Base-by-base conservation (phyloP, 2,113 vertebrate genomes). In the Corythoichthys intestinalis region DNA sequence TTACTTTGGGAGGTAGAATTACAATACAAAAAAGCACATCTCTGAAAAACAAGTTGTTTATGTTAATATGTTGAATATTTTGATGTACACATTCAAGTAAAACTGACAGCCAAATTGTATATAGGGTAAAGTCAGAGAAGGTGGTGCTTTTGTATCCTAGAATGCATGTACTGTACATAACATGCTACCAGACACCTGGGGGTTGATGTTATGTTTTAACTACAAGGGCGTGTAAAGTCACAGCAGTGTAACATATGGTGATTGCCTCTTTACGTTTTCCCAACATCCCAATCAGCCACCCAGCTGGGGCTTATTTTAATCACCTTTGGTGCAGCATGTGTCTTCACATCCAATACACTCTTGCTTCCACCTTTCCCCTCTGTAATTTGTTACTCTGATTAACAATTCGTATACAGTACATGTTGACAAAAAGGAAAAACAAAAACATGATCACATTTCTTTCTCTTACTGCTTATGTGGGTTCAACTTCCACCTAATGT, bases 221-320 rank as follows among this genome's bases (percentile, higher is more conserved):
- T 82, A 38, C 73, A 62, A 47, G 76, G 78, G 67, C 37, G 52
- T 81, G 77, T 72, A 76, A 73, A 88, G 76, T 84, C 82, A 82
- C 79, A 76, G 65, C 72, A 79, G 68, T 77, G 77, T 79, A 71
- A 77, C 79, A 77, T 79, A 74, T 74, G 73, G 66, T 72, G 85
- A 87, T 86, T 86, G 82, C 80, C 83, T 77, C 75, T 70, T 71
- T 80, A 60, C 67, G 11, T 71, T 74, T 77, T 64, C 69, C 77
- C 78, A 47, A 74, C 6, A 35, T 81, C 66, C 76, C 78, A 75
- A 74, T 79, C 73, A 53, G 20, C 73, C 39, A 69, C 74, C 77
- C 81, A 83, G 85, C 89, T 1, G 65, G 77, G 89, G 84, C 0
- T 67, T 75, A 79, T 87, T 90, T 88, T 89, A 90, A 90, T 90